Percentiles rank a stretch among this genome's conserved stretches.
Evolutionary conservation across 2,113 vertebrate species (phyloP).

Genomic region (Grammomys dolichurus): DNA sequence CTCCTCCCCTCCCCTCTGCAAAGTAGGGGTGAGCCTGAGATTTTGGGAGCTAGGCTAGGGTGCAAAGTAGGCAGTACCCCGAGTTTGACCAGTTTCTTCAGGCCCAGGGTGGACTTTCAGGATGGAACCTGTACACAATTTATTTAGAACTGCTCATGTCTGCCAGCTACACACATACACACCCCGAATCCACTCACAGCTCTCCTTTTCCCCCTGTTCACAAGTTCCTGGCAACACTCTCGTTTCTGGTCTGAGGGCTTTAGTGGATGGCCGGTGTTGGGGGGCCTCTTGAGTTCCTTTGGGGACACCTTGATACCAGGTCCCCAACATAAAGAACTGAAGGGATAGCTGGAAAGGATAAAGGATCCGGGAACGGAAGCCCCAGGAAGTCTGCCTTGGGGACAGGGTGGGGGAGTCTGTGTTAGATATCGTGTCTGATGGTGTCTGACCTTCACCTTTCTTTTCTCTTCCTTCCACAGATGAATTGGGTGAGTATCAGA

Average conservation of each 20-base stretch:
- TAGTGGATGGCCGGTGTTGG: neutral
- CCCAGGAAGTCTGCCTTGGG: neutral
- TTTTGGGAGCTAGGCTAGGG: neutral
- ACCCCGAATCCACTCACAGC: neutral
- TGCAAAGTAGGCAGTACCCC: neutral
- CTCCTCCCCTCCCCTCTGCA: neutral
- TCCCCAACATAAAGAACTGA: neutral
- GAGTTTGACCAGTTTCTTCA: neutral
- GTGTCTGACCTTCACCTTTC: slow-evolving; percentile 63
- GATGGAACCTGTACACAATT: neutral
- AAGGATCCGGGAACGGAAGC: neutral
- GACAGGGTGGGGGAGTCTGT: neutral
- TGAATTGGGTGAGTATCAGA: slow-evolving; percentile 82
- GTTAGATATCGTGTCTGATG: slow-evolving; percentile 30
- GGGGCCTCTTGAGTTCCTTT: neutral
- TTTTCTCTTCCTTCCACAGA: slow-evolving; percentile 81
- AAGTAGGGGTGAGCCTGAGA: neutral
- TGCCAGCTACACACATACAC: neutral
- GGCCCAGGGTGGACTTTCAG: neutral
- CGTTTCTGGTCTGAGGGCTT: neutral
- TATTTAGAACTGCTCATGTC: neutral
- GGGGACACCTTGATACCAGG: neutral
- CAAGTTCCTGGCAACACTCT: neutral
- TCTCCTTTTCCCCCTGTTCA: neutral
- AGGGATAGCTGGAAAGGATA: neutral